Evolutionary conservation across 2,888 invertebrate species (phyloP), one percentile per base, ranked within the genome.

Genomic region (Orchesellides sinensis): DNA sequence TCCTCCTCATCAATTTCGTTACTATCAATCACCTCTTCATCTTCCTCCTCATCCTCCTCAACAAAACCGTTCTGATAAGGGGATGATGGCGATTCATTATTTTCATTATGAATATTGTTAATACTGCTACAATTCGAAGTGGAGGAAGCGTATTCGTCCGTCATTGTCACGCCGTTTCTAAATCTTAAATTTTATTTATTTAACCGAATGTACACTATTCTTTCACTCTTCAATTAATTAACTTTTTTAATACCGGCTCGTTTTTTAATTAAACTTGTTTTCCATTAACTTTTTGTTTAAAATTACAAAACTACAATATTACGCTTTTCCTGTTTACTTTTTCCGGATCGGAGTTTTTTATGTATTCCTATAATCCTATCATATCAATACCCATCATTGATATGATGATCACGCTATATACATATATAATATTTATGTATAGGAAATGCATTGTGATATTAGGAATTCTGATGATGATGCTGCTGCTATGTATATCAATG

Each of bases 1-100:
- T 82, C 79, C n/a, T 80, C 66, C 14, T 79, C 73, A n/a, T 59
- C 70, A 49, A 56, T 14, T 8, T 29, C 19, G 25, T 45, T 12
- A 5, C 2, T 19, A 5, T 23, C 65, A n/a, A 14, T 25, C 47
- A 19, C 27, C 29, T 54, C 45, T 17, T 56, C 65, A 27, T 56
- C 75, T 27, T 75, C 75, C 25, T 66, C 75, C 5, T 66, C 66
- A 0, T 54, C 66, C 5, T 63, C 68, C 14, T 69, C 68, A 14
- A 6, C n/a, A 19, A 61, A 73, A 47, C 73, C 73, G 29, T 73
- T 73, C 14, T 49, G 29, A 17, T 17, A 73, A 6, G 32, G 59
- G 17, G 59, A 59, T 12, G 35, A 35, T 12, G 35, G 35, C 35
- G 35, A 35, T 12, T 35, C 35, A 8, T 49, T 8, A 14, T 59